phyloP scores from a whole-genome alignment of 2,113 vertebrate species.

The Telmatochromis brichardi region DNA sequence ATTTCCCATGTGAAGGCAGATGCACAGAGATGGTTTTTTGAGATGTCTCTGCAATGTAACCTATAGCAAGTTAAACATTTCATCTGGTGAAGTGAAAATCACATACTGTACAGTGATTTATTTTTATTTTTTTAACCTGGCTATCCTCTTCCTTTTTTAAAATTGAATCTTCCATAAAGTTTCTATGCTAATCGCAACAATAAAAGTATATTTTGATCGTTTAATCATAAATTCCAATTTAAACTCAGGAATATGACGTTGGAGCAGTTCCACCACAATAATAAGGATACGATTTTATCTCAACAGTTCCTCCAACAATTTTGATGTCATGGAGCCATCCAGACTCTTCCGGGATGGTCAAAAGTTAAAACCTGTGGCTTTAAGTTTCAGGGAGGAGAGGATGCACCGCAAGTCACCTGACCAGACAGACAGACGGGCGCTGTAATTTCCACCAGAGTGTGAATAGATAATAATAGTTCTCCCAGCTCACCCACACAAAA shows the following conservation, averaged over 20 bases:
- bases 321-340: not conserved
- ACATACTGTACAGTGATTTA: not conserved
- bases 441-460: constrained; percentile 7
- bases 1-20: not conserved
- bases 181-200: not conserved
- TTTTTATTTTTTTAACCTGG: not conserved
- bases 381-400: not conserved
- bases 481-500: not conserved
- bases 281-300: not conserved
- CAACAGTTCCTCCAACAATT: not conserved
- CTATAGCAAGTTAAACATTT: not conserved
- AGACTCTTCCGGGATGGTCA: not conserved
- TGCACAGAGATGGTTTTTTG: not conserved
- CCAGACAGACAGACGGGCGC: not conserved
- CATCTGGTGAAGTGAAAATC: not conserved
- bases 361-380: not conserved
- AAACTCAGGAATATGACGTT: not conserved
- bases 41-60: not conserved
- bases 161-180: not conserved
- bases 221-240: not conserved
- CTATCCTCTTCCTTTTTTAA: not conserved
- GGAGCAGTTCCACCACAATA: not conserved
- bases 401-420: not conserved
- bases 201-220: not conserved
- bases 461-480: constrained; percentile 18